Base-by-base conservation (phyloP, 2,888 invertebrate genomes). In the Limnephilus lunatus region DNA sequence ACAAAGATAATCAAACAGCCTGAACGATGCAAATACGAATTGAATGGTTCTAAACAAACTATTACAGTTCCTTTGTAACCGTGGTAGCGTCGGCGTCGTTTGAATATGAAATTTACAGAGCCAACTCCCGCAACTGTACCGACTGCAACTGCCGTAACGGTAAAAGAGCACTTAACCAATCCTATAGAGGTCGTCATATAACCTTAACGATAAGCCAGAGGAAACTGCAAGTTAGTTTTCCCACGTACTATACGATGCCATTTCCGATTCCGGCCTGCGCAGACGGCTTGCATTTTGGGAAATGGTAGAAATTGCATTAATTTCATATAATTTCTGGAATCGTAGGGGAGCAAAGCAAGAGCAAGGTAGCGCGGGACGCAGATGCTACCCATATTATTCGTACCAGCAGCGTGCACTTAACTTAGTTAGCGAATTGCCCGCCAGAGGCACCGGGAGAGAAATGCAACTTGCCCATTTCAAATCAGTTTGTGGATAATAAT, bases 231-330 rank as follows among this genome's bases (percentile, higher is more conserved):
- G 80, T 86, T 82, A 86, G 86, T 86, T 85, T 85, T 48, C 30
- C 68, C 90, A 81, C 82, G 91, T 89, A 80, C 85, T 89, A 35
- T 83, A 91, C 39, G 32, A 89, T 81, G 39, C 85, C 91, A 90
- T 92, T 85, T 90, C 91, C 85, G 90, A 31, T 85, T 39, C 53
- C 12, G 87, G 87, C 32, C 87, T 87, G 87, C 48, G 68, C 87
- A 87, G 68, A 30, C 86, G 86, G 87, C n/a, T 86, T n/a, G 80
- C 90, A 92, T 81, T 86, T 91, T 81, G 92, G 90, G 81, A 82
- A 80, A 85, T n/a, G 88, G 81, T 11, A 87, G 87, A 92, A 83
- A 92, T 91, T 92, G 92, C 91, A 92, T 92, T 92, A 92, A 92
- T 89, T 89, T 91, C 89, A 85, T 92, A 91, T 92, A 92, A 92